A percentile compares a stretch with the other conserved stretches of the same genome.
phyloP scores from a whole-genome alignment of 2,888 invertebrate genomes.

The Oeneis ivallda region DNA sequence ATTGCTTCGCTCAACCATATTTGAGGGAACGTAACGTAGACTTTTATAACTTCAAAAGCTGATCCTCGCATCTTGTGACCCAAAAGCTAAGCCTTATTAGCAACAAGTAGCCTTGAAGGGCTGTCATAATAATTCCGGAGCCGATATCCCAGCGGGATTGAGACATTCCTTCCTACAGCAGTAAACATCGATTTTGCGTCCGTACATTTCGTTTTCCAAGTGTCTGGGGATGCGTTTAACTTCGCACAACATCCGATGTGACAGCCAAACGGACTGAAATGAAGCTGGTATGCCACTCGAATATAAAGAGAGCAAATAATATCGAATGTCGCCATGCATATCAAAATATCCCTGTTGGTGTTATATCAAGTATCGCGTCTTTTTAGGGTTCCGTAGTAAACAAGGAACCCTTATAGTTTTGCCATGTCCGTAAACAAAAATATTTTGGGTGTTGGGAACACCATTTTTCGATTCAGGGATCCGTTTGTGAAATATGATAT shows the following conservation, averaged over 20 bases:
- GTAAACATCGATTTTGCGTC: slow-evolving; percentile 7
- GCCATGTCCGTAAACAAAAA: too few species aligned
- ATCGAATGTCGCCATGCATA: background rate
- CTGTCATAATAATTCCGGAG: background rate
- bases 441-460: too few species aligned
- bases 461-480: too few species aligned
- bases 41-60: too few species aligned
- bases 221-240: background rate
- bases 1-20: too few species aligned
- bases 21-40: too few species aligned
- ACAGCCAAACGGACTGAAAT: background rate
- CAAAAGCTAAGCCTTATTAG: background rate
- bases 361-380: too few species aligned
- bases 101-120: slow-evolving; percentile 1
- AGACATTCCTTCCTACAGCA: background rate
- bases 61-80: too few species aligned
- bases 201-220: slow-evolving; percentile 6
- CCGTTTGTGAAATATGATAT: too few species aligned
- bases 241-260: background rate
- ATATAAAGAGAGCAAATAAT: background rate
- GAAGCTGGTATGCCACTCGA: slow-evolving; percentile 6
- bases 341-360: background rate
- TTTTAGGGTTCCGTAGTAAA: too few species aligned
- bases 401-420: too few species aligned
- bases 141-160: slow-evolving; percentile 10